Base-by-base conservation (phyloP, 2,797 vertebrate genomes). In the Spinus pinus region DNA sequence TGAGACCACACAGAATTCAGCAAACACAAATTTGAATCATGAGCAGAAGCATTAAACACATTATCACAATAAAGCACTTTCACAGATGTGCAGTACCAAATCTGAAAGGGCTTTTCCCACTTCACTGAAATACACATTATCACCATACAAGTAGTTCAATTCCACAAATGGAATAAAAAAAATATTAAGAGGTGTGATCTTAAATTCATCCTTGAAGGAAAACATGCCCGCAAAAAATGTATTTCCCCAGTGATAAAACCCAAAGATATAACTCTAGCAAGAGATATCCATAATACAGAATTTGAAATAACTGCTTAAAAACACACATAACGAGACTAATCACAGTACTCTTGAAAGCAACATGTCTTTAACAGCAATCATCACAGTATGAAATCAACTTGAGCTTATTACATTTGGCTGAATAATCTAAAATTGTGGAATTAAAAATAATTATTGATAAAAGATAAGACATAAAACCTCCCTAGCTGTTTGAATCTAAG, bases 371-470 rank as follows among this genome's bases (percentile, higher is more conserved):
- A 90, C 31, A 88, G 84, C 83, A 92, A 72, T 88, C 80, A 79
- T 80, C 91, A 90, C 86, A 93, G 93, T 84, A 94, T 61, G 89
- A 93, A 90, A 81, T 88, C 74, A 54, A 81, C 90, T 81, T 77
- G 70, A 94, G 35, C 53, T 93, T 94, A 85, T 85, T 96, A 92
- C 72, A 80, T 96, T 95, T 88, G 71, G 70, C 62, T 97, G 75
- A 42, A 95, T 74, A 94, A 85, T 90, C 46, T 92, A 90, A 96
- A 97, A 92, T 46, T 90, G 81, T 37, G 94, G 51, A 91, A 95
- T 94, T 95, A 94, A 94, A 97, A 97, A 96, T 95, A 97, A 96
- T 97, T 95, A 97, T 93, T 94, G 90, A 92, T 95, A 94, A 80
- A 88, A 88, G 80, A 94, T 83, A 95, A 97, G 85, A 89, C 86